Evolutionary conservation across 2,888 invertebrate species (phyloP).

Genomic region (Drosophila kuntzei): DNA sequence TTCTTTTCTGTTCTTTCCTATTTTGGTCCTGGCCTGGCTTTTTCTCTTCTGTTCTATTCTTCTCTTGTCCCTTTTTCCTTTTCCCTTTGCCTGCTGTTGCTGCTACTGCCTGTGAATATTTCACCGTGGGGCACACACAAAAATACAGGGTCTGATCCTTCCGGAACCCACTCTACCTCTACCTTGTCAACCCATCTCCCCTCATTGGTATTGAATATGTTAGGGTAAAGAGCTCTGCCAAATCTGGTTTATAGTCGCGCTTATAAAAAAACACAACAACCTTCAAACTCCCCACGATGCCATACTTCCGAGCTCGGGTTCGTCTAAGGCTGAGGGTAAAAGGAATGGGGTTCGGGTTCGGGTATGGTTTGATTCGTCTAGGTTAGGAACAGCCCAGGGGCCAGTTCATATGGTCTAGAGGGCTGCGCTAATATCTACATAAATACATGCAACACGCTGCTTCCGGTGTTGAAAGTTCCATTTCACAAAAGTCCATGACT

Average conservation of each 20-base stretch:
- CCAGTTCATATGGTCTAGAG: conserved; percentile 29
- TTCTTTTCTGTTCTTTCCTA: conserved; percentile 7
- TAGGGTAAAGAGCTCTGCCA: conserved; percentile 66
- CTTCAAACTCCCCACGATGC: conserved; percentile 39
- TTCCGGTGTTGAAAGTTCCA: conserved; percentile 82
- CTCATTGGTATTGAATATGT: conserved; percentile 41
- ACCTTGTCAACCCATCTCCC: conserved; percentile 12
- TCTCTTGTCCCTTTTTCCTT: not conserved
- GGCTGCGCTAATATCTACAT: conserved; percentile 77
- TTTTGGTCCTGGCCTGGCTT: not conserved
- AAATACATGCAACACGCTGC: conserved; percentile 82
- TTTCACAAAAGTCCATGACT: conserved; percentile 71
- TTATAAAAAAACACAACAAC: conserved; percentile 60
- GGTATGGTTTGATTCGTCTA: conserved; percentile 41
- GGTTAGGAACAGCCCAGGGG: conserved; percentile 26
- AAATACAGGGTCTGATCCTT: conserved; percentile 52
- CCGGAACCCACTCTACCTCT: conserved; percentile 32
- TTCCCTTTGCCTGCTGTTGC: conserved; percentile 17
- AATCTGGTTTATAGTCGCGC: conserved; percentile 77
- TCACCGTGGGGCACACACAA: conserved; percentile 45
- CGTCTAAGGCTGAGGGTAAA: not conserved
- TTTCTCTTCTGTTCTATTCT: conserved; percentile 4
- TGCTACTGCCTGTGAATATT: conserved; percentile 37
- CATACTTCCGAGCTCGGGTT: conserved; percentile 18
- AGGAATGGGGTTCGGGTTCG: conserved; percentile 3